Evolutionary conservation across 1,140 invertebrate species (phyloP), one percentile per base, ranked within the genome.

Genomic region (Magallana ariakensis): DNA sequence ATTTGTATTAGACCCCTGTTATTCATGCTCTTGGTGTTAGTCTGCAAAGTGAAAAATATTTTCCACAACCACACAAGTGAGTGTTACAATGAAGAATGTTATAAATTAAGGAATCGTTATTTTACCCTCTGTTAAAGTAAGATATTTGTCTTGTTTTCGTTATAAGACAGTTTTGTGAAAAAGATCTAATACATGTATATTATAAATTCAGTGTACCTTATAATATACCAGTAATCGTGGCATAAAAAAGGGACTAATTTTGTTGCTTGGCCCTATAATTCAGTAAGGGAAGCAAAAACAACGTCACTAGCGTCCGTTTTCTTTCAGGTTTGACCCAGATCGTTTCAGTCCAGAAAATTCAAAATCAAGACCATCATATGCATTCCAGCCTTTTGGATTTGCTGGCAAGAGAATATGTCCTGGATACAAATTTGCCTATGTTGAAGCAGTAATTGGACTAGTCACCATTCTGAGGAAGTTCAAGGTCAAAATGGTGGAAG

Each of bases 371-470:
- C 89, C 91, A 80, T 1, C 88, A 0, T 84, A 92, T 53, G 87
- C 91, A 5, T 94, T 94, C 86, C 81, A 87, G 53, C 93, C 94
- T 22, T 94, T 93, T 90, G 94, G 93, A 53, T 94, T 94, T 92
- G 93, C 92, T 84, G 94, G 93, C 0, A 93, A 94, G 83, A 87
- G 94, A 55, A 87, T 86, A 11, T 94, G 94, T 86, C 93, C 93
- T 22, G 94, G 89, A 0, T 89, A 92, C 80, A 87, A 88, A 80
- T 91, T 94, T 88, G 88, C 91, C n/a, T 91, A 91, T 80, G n/a
- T 84, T 11, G 91, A 93, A 84, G 84, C 87, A n/a, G 55, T 86
- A 19, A 81, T 91, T 13, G 88, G 89, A 53, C 19, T 94, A 6
- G 90, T 90, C 2, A 75, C 88, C 0, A 19, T 94, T 11, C 46